Base-by-base conservation (phyloP, 2,888 invertebrate species). In the Drosophila anomalipes region DNA sequence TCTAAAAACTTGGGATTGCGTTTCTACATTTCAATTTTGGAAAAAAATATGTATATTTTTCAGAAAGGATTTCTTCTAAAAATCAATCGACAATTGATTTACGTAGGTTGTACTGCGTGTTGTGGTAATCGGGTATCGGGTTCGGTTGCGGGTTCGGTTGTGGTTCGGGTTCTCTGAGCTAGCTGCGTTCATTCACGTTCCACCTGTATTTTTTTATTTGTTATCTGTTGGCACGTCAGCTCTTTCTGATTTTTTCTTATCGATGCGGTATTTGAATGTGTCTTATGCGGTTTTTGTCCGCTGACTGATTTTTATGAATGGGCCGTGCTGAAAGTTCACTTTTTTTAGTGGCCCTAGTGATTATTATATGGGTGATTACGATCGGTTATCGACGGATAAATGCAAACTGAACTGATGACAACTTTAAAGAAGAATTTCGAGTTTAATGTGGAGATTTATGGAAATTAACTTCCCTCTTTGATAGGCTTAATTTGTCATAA, bases 161-260 rank as follows among this genome's bases (percentile, higher is more conserved):
- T 28, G 37, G 16, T n/a, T 49, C 37, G 22, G 57, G 62, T 56
- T 63, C 41, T 67, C 16, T 28, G 51, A 49, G 56, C 58, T 73
- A 79, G 77, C 80, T 85, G 84, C 81, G 52, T 90, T 89, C 89
- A 89, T 90, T 85, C 91, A 85, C 91, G 91, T 90, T 81, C 77
- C 81, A 83, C 84, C 73, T 67, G 81, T 53, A 64, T 57, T 86
- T 87, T 61, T 74, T 56, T 19, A 6, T 28, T 12, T 28, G 16
- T 12, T 51, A 51, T 51, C 37, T 9, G 4, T 44, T 41, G 47
- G 52, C 32, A 10, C 7, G 37, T 28, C 35, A 30, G 30, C 35
- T 14, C 9, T 22, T 30, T 44, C 26, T 3, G 16, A 12, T n/a
- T 28, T 28, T 4, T 37, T 58, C 65, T 77, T 78, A 81, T 78